A percentile compares a stretch with the other conserved stretches of the same genome.
Conservation (phyloP, 2,797 vertebrate genomes). For the Anas capensis region DNA sequence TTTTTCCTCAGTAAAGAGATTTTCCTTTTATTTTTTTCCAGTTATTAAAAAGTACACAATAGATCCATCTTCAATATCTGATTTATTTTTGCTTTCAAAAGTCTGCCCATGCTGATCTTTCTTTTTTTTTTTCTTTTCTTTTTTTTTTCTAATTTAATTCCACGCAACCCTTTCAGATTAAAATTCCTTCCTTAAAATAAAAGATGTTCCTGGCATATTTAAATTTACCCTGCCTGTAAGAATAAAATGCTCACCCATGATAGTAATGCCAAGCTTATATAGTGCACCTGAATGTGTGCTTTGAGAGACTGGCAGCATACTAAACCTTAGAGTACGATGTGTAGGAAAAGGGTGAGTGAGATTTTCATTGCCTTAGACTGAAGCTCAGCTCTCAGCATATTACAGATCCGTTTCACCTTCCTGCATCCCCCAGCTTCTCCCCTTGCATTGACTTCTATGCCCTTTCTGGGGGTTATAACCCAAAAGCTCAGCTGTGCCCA, state of each 20-base stretch:
- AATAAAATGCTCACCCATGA: neutral
- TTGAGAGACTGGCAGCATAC: neutral
- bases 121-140: neutral
- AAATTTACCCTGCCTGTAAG: neutral
- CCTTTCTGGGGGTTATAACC: neutral
- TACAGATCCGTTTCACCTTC: neutral
- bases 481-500: neutral
- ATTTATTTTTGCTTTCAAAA: neutral
- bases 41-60: neutral
- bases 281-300: accelerated
- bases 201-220: neutral
- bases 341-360: neutral
- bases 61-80: neutral
- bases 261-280: neutral
- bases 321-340: neutral
- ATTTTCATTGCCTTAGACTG: neutral
- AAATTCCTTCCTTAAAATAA: neutral
- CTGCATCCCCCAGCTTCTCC: neutral
- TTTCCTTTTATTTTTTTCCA: neutral
- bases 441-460: neutral
- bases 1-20: neutral
- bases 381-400: neutral
- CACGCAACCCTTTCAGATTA: neutral
- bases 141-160: neutral
- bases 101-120: neutral